phyloP scores from a whole-genome alignment of 2,888 invertebrate species.

The Andrena chrysosceles region DNA sequence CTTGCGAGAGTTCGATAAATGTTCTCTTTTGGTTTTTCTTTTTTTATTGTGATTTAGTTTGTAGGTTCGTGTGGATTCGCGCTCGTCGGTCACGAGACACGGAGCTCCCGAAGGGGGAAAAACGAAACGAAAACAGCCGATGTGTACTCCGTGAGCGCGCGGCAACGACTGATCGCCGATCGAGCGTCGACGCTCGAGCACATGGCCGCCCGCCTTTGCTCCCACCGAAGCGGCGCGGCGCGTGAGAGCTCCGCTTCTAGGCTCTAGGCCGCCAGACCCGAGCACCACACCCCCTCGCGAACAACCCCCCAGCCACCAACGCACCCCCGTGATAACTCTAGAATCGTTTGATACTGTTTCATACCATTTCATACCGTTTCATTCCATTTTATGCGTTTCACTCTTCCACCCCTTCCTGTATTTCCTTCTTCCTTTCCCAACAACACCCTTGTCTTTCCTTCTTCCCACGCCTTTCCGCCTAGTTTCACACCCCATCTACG shows the following conservation, averaged over 20 bases:
- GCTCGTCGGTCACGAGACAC: background rate
- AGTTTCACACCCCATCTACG: background rate
- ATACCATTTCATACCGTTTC: too few species aligned
- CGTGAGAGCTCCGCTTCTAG: conserved; percentile 53
- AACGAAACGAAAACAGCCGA: conserved; percentile 50
- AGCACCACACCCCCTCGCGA: conserved; percentile 26
- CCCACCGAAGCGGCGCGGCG: conserved; percentile 42
- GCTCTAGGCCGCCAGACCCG: conserved; percentile 58
- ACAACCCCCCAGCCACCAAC: background rate
- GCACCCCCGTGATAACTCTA: conserved; percentile 3
- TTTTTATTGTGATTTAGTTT: too few species aligned
- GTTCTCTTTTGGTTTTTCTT: too few species aligned
- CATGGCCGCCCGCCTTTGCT: conserved; percentile 77
- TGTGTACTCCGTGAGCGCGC: conserved; percentile 80
- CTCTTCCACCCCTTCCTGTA: conserved; percentile 7
- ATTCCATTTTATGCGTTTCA: conserved; percentile 2
- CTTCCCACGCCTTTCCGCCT: background rate
- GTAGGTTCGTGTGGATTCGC: too few species aligned
- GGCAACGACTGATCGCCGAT: conserved; percentile 81
- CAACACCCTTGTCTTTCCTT: background rate
- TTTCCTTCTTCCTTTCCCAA: background rate
- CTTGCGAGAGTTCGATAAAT: background rate
- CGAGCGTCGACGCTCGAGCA: conserved; percentile 81
- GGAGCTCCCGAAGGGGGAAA: background rate
- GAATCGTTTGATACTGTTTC: conserved; percentile 1